Percentiles rank a stretch among this genome's conserved stretches.
Conservation (phyloP, 2,797 vertebrate genomes). For the Thaleichthys pacificus region DNA sequence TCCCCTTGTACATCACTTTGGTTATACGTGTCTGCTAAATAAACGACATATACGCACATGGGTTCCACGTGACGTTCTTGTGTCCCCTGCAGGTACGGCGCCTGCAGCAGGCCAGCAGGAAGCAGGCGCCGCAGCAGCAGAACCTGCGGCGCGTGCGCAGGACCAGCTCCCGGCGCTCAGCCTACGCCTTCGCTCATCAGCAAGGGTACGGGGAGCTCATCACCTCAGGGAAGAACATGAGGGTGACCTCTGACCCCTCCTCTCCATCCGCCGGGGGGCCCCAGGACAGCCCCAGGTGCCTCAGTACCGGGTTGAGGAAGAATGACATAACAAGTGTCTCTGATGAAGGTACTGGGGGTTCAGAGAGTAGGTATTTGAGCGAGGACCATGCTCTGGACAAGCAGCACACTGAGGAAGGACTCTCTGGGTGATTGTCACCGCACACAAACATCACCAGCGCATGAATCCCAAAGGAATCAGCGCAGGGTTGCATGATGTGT, state of each 20-base stretch:
- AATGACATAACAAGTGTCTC: slow-evolving; percentile 57
- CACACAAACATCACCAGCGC: neutral
- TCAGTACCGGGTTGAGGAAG: slow-evolving; percentile 68
- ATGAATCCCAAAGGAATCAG: slow-evolving; percentile 32
- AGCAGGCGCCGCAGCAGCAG: slow-evolving; percentile 65
- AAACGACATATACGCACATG: neutral
- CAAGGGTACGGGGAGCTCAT: slow-evolving; percentile 84
- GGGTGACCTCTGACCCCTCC: slow-evolving; percentile 48
- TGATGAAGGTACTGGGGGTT: slow-evolving; percentile 36
- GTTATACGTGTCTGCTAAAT: neutral
- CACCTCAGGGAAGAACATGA: slow-evolving; percentile 86
- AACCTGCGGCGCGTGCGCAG: slow-evolving; percentile 73
- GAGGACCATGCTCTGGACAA: slow-evolving; percentile 4
- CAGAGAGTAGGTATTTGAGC: slow-evolving; percentile 38
- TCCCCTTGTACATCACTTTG: no score
- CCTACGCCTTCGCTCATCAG: slow-evolving; percentile 84
- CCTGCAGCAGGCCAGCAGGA: slow-evolving; percentile 75
- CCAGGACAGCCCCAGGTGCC: slow-evolving; percentile 66
- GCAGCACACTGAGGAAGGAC: neutral
- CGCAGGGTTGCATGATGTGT: slow-evolving; percentile 24
- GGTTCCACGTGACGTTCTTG: neutral
- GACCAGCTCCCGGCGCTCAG: slow-evolving; percentile 81
- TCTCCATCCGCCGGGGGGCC: slow-evolving; percentile 56
- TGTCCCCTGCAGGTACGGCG: slow-evolving; percentile 70
- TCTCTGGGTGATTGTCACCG: neutral